Evolutionary conservation across 2,113 vertebrate species (phyloP).

Genomic region (Brachyistius frenatus): DNA sequence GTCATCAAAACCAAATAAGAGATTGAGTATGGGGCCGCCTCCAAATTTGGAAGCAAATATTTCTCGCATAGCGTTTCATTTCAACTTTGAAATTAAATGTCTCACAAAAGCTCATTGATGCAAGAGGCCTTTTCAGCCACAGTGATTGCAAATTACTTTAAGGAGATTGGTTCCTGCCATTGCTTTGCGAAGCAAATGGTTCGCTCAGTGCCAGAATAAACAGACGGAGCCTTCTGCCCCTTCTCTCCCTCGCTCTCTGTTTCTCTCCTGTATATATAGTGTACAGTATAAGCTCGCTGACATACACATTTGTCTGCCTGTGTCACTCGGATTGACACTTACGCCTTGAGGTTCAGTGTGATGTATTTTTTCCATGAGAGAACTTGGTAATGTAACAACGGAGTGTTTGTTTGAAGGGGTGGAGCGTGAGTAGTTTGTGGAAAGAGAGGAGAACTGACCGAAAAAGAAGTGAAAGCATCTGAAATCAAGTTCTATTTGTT

Average conservation of each 20-base stretch:
- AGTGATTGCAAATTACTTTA: conserved; percentile 74
- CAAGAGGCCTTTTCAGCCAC: conserved; percentile 65
- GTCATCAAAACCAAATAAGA: conserved; percentile 43
- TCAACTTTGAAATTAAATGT: conserved; percentile 64
- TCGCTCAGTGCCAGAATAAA: conserved; percentile 66
- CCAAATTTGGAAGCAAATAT: conserved; percentile 48
- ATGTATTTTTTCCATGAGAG: conserved; percentile 68
- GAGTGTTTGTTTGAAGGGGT: conserved; percentile 60
- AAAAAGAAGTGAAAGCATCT: neutral
- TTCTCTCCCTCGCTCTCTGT: neutral
- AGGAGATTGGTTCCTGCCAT: conserved; percentile 72
- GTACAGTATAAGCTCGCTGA: conserved; percentile 24
- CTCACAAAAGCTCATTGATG: conserved; percentile 67
- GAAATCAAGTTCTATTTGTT: too few species aligned
- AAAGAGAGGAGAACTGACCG: conserved; percentile 45
- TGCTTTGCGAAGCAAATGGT: conserved; percentile 49
- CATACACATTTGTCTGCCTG: conserved; percentile 23
- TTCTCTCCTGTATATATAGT: conserved; percentile 11
- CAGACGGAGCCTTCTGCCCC: conserved; percentile 28
- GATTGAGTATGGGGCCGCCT: conserved; percentile 24
- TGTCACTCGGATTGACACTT: conserved; percentile 16
- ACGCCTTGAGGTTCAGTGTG: conserved; percentile 26
- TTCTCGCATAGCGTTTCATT: conserved; percentile 45
- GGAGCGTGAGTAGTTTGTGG: conserved; percentile 22
- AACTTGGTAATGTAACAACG: conserved; percentile 56